Percentiles rank a stretch among this genome's conserved stretches.
Conservation (phyloP, 2,888 invertebrate genomes). For the Sesia bembeciformis region DNA sequence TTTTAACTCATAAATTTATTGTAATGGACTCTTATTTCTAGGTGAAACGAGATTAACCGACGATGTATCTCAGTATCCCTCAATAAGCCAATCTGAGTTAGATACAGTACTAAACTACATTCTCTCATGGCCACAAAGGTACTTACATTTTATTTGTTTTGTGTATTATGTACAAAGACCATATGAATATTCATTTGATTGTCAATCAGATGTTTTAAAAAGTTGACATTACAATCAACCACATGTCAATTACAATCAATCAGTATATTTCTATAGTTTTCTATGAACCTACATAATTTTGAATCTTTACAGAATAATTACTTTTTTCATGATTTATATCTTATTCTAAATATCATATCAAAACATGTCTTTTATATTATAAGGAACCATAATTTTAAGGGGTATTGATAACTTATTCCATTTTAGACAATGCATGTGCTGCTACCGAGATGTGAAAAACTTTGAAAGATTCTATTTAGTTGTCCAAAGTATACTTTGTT, state of each 20-base stretch:
- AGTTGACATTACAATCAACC: not conserved
- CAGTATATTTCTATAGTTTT: not conserved
- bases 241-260: not conserved
- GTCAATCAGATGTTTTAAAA: not conserved
- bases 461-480: conserved; percentile 92
- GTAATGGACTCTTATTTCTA: conserved; percentile 46
- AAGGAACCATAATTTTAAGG: too few species aligned
- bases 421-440: conserved; percentile 95
- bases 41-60: conserved; percentile 86
- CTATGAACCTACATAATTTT: not conserved
- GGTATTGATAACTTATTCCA: conserved; percentile 9
- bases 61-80: conserved; percentile 84
- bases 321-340: not conserved
- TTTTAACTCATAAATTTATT: conserved; percentile 5
- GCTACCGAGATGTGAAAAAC: conserved; percentile 93
- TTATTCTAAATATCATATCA: not conserved
- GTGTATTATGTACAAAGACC: not conserved
- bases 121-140: conserved; percentile 93
- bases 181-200: not conserved
- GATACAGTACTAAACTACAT: conserved; percentile 89
- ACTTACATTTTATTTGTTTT: conserved; percentile 16
- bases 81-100: conserved; percentile 85
- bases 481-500: conserved; percentile 89
- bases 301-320: not conserved
- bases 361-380: too few species aligned